Evolutionary conservation across 64 coral and sea anemone species (phyloP), one percentile per base, ranked within the genome.

Genomic region (Actinia tenebrosa): DNA sequence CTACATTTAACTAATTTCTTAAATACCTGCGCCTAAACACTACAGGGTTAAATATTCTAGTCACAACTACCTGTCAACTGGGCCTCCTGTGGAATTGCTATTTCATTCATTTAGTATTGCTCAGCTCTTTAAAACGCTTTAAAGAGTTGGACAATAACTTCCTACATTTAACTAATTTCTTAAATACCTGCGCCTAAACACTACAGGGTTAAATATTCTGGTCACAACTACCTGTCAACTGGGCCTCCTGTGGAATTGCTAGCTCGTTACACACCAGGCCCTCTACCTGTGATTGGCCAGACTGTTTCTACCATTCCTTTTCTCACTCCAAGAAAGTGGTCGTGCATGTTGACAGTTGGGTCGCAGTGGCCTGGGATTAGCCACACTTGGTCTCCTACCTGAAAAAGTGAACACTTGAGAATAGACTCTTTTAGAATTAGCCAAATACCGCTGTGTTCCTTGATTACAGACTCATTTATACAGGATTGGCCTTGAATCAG

Each of bases 321-420:
- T 45, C 91, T 84, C 5, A 92, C 64, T 37, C 91, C 91, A 17
- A 84, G 14, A 18, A 92, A 88, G 59, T 71, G 55, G 86, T 92
- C 86, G 86, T 92, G 84, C 79, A 92, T 56, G 86, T 92, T 92
- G 61, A 92, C 91, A 3, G 91, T 88, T 63, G 91, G 91, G 14
- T 92, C 91, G 79, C 91, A 92, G 79, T 92, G 91, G 19, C 91
- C 91, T 84, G 91, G 91, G 13, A 92, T 54, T 75, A 92, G 79
- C 91, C 91, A 92, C 4, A 92, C 91, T 62, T 92, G 91, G 26
- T 92, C 86, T 3, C 91, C 91, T 14, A 92, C 91, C 91, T 92
- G 18, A n/a, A 26, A 58, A 44, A 66, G 26, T 45, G 56, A 43
- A 46, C 44, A 86, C 56, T 58, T 58, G 53, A 11, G 11, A 55